Percentiles rank a stretch among this genome's conserved stretches.
Evolutionary conservation across 2,888 invertebrate species (phyloP).

Genomic region (Lithosia quadra): DNA sequence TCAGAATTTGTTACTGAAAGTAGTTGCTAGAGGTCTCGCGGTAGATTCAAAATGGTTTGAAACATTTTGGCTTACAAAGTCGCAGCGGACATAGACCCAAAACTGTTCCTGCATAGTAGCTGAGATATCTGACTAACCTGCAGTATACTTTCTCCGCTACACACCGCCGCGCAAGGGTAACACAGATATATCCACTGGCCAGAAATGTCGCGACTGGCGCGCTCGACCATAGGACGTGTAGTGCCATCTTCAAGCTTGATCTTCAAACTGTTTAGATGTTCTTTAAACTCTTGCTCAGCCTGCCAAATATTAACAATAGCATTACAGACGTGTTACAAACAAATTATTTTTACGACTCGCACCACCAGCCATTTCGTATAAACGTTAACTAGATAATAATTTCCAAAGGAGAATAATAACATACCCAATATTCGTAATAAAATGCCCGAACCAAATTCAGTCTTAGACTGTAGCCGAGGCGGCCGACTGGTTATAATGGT

Average conservation of each 20-base stretch:
- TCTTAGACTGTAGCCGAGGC: not conserved
- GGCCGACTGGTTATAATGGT: not conserved
- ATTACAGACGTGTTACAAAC: conserved; percentile 10
- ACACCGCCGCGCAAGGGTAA: conserved; percentile 84
- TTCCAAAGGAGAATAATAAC: not conserved
- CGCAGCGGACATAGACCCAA: not conserved
- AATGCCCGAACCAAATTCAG: not conserved
- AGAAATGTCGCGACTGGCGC: conserved; percentile 75
- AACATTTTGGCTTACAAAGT: too few relatives aligned
- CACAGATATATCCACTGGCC: conserved; percentile 84
- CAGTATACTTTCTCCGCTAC: conserved; percentile 77
- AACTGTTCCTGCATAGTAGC: not conserved
- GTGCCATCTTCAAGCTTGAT: conserved; percentile 80
- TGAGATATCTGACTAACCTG: conserved; percentile 66
- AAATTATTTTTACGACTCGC: not conserved
- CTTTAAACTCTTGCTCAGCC: conserved; percentile 81
- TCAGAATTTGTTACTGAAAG: too few relatives aligned
- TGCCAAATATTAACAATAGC: conserved; percentile 49
- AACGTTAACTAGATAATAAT: not conserved
- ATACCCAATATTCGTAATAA: not conserved
- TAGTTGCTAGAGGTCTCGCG: too few relatives aligned
- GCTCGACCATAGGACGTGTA: conserved; percentile 78
- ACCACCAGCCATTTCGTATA: not conserved
- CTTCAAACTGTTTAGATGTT: conserved; percentile 79
- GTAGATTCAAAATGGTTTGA: too few relatives aligned